Evolutionary conservation across 1,140 invertebrate species (phyloP).

Genomic region (Nebria ingens): DNA sequence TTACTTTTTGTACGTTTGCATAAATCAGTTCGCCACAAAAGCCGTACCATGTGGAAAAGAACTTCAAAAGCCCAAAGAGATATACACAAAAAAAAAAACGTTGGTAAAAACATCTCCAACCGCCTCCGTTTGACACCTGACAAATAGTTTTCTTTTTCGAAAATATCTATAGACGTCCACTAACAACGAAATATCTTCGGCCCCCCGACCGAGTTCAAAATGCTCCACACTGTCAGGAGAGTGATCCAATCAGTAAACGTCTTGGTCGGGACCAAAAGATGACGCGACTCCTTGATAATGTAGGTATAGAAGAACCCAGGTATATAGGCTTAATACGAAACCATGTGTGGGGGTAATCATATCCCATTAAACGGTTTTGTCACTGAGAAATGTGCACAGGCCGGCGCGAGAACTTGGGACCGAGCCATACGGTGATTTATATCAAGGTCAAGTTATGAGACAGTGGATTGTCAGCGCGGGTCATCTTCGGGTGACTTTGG

Average conservation of each 20-base stretch:
- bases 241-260: slow-evolving; percentile 5
- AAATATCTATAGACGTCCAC: background rate
- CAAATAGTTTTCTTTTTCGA: slow-evolving; percentile 18
- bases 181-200: background rate
- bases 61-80: background rate
- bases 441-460: background rate
- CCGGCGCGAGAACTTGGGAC: background rate
- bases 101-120: background rate
- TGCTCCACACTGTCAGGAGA: background rate
- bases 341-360: too few species aligned
- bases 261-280: too few species aligned
- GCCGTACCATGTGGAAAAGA: too few species aligned
- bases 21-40: too few species aligned
- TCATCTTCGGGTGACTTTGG: background rate
- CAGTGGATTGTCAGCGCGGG: background rate
- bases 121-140: slow-evolving; percentile 17
- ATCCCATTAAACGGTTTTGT: background rate
- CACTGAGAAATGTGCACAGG: background rate
- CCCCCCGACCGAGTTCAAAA: background rate
- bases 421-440: background rate
- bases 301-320: too few species aligned
- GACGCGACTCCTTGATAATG: too few species aligned
- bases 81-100: background rate
- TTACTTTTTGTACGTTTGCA: too few species aligned
- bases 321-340: too few species aligned